Conservation (phyloP, 2,888 invertebrate genomes). For the Pyrrhia umbra region DNA sequence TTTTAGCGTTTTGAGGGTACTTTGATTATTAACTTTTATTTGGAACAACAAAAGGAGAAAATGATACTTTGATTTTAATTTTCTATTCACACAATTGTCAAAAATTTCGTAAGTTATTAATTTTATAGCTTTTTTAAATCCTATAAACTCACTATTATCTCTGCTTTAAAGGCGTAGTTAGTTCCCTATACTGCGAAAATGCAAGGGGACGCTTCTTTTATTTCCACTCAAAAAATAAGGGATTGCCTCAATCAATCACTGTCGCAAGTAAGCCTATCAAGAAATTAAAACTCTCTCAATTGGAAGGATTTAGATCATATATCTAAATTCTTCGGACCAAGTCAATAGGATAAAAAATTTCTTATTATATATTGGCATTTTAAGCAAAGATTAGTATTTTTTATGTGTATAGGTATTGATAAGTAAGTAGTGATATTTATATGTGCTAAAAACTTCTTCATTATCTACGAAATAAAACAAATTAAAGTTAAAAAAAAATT, state of each 20-base stretch:
- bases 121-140: neutral
- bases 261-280: conserved; percentile 61
- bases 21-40: conserved; percentile 65
- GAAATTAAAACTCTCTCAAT: conserved; percentile 63
- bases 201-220: conserved; percentile 26
- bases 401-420: too few species aligned
- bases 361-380: conserved; percentile 21
- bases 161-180: conserved; percentile 7
- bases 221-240: conserved; percentile 33
- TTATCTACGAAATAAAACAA: neutral
- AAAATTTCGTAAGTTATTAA: neutral
- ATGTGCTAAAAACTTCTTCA: neutral
- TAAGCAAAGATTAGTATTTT: conserved; percentile 15
- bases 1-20: conserved; percentile 69
- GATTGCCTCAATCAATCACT: conserved; percentile 64
- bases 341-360: conserved; percentile 40
- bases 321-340: conserved; percentile 50
- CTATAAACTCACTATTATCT: neutral
- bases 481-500: neutral
- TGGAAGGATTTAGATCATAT: conserved; percentile 59
- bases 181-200: conserved; percentile 18
- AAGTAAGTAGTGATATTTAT: too few species aligned
- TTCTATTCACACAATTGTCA: neutral
- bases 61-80: conserved; percentile 1
- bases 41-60: conserved; percentile 23